Conservation (phyloP, 1,140 invertebrate species). For the Drosophila insularis region DNA sequence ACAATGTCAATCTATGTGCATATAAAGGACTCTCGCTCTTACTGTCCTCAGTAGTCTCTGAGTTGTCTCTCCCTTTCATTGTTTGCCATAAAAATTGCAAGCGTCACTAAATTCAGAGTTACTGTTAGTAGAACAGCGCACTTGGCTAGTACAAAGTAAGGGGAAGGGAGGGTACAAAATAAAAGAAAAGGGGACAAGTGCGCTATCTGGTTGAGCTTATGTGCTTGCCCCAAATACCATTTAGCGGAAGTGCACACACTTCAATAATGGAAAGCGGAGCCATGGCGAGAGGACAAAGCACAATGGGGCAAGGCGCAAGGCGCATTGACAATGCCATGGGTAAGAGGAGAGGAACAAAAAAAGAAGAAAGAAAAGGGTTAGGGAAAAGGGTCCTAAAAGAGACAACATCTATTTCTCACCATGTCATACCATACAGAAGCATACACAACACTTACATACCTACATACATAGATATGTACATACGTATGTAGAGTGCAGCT, state of each 20-base stretch:
- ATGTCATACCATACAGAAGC: slow-evolving; percentile 12
- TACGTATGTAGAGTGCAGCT: slow-evolving; percentile 26
- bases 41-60: slow-evolving; percentile 17
- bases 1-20: slow-evolving; percentile 29
- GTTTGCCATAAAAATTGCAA: slow-evolving; percentile 70
- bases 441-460: neutral
- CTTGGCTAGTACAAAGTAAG: neutral
- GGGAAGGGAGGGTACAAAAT: neutral
- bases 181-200: slow-evolving; percentile 9
- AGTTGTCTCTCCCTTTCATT: slow-evolving; percentile 27
- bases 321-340: slow-evolving; percentile 34
- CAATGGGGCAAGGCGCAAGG: slow-evolving; percentile 43
- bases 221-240: slow-evolving; percentile 75
- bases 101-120: slow-evolving; percentile 59
- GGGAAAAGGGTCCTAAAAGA: slow-evolving; percentile 30
- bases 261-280: slow-evolving; percentile 62
- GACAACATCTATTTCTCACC: slow-evolving; percentile 44
- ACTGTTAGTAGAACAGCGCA: slow-evolving; percentile 15
- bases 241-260: slow-evolving; percentile 75
- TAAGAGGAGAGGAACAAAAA: neutral
- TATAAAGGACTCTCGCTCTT: slow-evolving; percentile 1
- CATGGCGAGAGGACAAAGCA: slow-evolving; percentile 43
- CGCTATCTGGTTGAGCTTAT: slow-evolving; percentile 53
- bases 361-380: neutral
- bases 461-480: neutral